Conservation (phyloP, 2,113 vertebrate genomes). For the Pleuronectes platessa region DNA sequence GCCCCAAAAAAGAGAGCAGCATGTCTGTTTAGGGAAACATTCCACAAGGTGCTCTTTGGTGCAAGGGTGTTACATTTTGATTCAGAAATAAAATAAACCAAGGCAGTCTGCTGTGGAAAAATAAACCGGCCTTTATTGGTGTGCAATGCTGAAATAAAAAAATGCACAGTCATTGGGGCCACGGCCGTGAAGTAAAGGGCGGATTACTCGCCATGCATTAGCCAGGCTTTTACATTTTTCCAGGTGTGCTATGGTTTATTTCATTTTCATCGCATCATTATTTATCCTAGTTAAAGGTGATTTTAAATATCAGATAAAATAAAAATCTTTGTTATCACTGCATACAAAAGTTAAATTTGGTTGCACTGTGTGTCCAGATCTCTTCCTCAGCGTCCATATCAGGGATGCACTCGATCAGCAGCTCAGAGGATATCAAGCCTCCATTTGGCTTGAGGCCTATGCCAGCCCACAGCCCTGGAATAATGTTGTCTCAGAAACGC, state of each 20-base stretch:
- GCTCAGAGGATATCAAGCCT: conserved; percentile 92
- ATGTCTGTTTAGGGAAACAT: too few species aligned
- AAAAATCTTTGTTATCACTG: not conserved
- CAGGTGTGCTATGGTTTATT: not conserved
- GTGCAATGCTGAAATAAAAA: too few species aligned
- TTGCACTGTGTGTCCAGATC: conserved; percentile 76
- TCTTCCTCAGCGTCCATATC: conserved; percentile 89
- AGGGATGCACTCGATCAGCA: conserved; percentile 89
- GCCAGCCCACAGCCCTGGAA: conserved; percentile 85
- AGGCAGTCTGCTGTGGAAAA: too few species aligned
- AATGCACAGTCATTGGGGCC: too few species aligned
- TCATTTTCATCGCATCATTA: not conserved
- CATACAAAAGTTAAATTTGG: not conserved
- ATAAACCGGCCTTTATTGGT: too few species aligned
- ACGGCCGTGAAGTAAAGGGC: too few species aligned
- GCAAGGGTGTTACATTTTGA: too few species aligned
- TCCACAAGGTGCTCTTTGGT: too few species aligned
- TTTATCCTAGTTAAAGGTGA: not conserved
- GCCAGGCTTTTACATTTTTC: too few species aligned
- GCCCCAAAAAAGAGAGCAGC: not conserved
- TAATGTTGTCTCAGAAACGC: conserved; percentile 87
- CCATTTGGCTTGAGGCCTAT: conserved; percentile 87
- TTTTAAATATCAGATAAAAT: not conserved
- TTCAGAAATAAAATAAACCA: not conserved
- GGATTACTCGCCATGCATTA: too few species aligned